Conservation (phyloP, 2,888 invertebrate species). For the Calameuta filiformis region DNA sequence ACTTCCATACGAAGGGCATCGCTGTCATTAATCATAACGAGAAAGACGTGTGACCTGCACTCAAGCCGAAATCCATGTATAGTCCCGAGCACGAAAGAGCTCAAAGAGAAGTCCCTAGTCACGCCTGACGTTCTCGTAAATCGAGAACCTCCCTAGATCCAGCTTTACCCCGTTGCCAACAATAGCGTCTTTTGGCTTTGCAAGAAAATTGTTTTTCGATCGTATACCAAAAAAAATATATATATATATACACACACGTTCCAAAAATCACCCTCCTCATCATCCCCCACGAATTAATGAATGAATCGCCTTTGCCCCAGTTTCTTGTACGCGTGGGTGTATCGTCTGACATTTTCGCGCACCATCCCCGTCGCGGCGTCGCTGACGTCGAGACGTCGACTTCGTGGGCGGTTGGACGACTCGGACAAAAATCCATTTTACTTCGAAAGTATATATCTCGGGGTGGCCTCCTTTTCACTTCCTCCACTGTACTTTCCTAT, state of each 20-base stretch:
- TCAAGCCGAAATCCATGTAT: neutral
- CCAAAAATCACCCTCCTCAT: neutral
- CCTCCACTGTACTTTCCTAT: neutral
- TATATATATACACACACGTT: neutral
- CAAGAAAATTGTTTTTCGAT: neutral
- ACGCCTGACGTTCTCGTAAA: neutral
- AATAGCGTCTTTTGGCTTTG: neutral
- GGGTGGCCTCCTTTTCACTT: neutral
- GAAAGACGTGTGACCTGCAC: neutral
- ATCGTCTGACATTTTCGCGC: conserved; percentile 53
- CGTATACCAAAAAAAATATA: neutral
- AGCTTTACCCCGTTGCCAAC: neutral
- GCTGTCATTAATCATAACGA: conserved; percentile 13
- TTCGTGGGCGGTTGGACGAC: conserved; percentile 44
- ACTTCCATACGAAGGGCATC: conserved; percentile 13
- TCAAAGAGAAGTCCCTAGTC: neutral
- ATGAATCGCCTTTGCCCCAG: conserved; percentile 58
- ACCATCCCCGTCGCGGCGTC: conserved; percentile 37
- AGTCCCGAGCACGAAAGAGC: neutral
- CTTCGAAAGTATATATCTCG: conserved; percentile 7
- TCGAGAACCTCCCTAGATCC: neutral
- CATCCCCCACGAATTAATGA: conserved; percentile 35
- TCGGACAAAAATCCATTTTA: neutral
- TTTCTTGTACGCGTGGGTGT: conserved; percentile 47
- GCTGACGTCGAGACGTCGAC: conserved; percentile 26